Percentiles rank a stretch among this genome's conserved stretches.
Evolutionary conservation across 2,797 vertebrate genomes (phyloP).

Genomic region (Chelidonichthys spinosus): DNA sequence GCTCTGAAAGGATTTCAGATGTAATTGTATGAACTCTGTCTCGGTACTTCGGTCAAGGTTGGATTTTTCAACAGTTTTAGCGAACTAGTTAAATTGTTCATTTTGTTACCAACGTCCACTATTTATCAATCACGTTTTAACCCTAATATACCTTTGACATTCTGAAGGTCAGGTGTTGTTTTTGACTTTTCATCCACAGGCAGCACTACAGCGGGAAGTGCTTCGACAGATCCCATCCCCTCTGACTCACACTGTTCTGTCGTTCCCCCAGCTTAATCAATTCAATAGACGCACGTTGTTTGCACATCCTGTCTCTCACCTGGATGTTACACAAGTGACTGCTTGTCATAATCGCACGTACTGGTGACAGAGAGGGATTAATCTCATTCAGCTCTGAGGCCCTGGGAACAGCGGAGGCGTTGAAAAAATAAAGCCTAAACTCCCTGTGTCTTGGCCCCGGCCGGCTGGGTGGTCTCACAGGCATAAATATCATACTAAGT

Average conservation of each 20-base stretch:
- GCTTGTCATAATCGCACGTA: constrained; percentile 51
- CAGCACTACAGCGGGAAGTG: constrained; percentile 65
- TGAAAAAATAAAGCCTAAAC: constrained; percentile 70
- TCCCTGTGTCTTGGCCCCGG: constrained; percentile 42
- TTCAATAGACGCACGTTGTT: constrained; percentile 34
- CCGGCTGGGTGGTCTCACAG: constrained; percentile 80
- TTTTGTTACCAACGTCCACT: neutral
- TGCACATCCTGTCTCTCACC: constrained; percentile 55
- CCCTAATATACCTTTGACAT: neutral
- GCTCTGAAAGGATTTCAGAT: neutral
- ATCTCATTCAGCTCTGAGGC: constrained; percentile 64
- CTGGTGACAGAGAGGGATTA: constrained; percentile 70
- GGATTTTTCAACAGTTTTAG: neutral
- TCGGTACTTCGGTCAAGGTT: too few relatives aligned
- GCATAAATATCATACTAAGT: constrained; percentile 79
- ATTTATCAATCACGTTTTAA: neutral
- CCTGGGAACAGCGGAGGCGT: constrained; percentile 76
- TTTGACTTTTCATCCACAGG: constrained; percentile 40
- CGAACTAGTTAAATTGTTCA: neutral
- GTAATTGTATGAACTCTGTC: neutral
- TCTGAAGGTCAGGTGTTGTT: neutral
- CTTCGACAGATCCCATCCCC: constrained; percentile 51
- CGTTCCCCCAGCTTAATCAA: constrained; percentile 31
- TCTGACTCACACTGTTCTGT: constrained; percentile 30
- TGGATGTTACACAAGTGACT: constrained; percentile 38